Evolutionary conservation across 2,888 invertebrate species (phyloP).

Genomic region (Pilophorus perplexus): DNA sequence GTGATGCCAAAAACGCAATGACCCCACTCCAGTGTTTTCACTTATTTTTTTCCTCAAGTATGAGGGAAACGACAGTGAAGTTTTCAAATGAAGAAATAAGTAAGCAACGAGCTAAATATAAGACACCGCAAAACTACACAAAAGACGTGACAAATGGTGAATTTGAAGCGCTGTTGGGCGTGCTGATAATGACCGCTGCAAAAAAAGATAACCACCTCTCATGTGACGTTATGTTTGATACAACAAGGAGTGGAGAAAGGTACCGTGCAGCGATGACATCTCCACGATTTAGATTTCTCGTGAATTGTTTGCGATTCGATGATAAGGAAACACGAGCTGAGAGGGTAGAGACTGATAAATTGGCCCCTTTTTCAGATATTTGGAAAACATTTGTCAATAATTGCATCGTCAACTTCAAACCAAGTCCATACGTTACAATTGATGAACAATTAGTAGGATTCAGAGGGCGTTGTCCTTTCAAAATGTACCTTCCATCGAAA

Average conservation of each 20-base stretch:
- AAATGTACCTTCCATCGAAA: constrained; percentile 2
- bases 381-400: too few species aligned
- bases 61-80: background rate
- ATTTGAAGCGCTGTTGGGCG: background rate
- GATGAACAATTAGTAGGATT: constrained; percentile 13
- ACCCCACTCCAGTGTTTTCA: background rate
- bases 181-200: background rate
- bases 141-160: background rate
- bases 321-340: background rate
- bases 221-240: background rate
- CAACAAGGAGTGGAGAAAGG: background rate
- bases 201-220: background rate
- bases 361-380: background rate
- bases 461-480: constrained; percentile 3
- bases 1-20: background rate
- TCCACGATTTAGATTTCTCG: background rate
- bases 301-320: background rate
- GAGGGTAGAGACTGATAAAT: background rate
- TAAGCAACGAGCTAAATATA: background rate
- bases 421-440: too few species aligned
- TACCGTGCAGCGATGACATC: background rate
- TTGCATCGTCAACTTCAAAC: too few species aligned
- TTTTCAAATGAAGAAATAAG: background rate
- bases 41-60: background rate
- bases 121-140: background rate